Evolutionary conservation across 2,113 vertebrate genomes (phyloP).

Genomic region (Indicator maculatus): DNA sequence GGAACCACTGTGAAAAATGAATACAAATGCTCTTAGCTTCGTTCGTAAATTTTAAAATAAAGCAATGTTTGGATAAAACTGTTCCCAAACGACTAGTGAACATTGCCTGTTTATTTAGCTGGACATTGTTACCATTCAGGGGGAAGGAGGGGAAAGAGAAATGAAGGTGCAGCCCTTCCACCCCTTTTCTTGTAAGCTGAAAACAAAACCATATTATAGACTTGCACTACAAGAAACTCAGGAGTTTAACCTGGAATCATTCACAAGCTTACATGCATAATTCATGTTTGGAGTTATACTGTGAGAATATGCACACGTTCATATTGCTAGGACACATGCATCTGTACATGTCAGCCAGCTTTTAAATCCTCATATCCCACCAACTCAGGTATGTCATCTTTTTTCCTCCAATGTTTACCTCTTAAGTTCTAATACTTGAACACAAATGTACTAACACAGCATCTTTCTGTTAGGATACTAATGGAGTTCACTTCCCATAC

Average conservation of each 20-base stretch:
- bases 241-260: background rate
- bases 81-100: background rate
- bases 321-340: background rate
- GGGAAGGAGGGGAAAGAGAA: background rate
- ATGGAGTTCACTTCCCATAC: background rate
- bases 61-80: background rate
- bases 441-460: background rate
- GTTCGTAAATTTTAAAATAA: background rate
- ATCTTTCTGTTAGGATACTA: background rate
- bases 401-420: background rate
- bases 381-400: background rate
- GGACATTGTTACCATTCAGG: background rate
- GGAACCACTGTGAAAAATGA: constrained; percentile 84
- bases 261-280: background rate
- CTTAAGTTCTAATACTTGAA: background rate
- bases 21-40: background rate
- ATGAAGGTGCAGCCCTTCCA: background rate
- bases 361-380: background rate
- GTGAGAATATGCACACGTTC: background rate
- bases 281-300: background rate
- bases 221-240: background rate
- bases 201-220: background rate
- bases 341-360: background rate
- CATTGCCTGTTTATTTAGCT: background rate
- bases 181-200: background rate